Base-by-base conservation (phyloP, 1,140 invertebrate species). In the Dinoponera quadriceps region DNA sequence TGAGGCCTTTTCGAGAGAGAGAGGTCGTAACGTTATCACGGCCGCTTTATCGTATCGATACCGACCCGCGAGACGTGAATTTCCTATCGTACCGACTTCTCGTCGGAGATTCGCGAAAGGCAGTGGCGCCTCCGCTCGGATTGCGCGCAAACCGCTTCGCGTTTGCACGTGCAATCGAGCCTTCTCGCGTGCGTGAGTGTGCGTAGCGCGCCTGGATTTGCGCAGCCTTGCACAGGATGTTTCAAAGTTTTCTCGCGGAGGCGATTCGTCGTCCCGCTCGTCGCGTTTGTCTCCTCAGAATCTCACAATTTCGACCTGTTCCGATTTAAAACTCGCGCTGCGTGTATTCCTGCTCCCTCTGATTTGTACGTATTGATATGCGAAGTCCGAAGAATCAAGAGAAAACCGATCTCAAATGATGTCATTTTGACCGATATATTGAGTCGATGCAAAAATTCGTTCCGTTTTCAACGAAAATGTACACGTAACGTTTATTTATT, bases 61-160 rank as follows among this genome's bases (percentile, higher is more conserved):
- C 83, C 90, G 88, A 90, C 91, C 66, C 83, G 87, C 78, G 89
- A 81, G 85, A 88, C 83, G 85, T 81, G 69, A 83, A 88, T 86
- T 92, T 71, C 85, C 93, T 94, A 78, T 88, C 49, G 81, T 94
- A 91, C 87, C 93, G 93, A 93, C 93, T 72, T 63, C 88, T 81
- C 60, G 75, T 59, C 62, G 68, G 80, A 84, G 87, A 87, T 90
- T 92, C 86, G 91, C 90, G 84, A 91, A 87, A 88, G 90, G 88
- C 71, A 63, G 93, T 94, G 93, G 93, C 93, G 93, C 91, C 93
- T 85, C 90, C 54, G 0, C 0, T 49, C 81, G 91, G 83, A 77
- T 49, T 11, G 60, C 55, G 72, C n/a, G 57, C 3, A 18, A 89
- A 90, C 83, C n/a, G 9, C 69, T 71, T 74, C 48, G 55, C 65